A percentile compares a stretch with the other conserved stretches of the same genome.
Conservation (phyloP, 1,140 invertebrate genomes). For the Drosophila willistoni region DNA sequence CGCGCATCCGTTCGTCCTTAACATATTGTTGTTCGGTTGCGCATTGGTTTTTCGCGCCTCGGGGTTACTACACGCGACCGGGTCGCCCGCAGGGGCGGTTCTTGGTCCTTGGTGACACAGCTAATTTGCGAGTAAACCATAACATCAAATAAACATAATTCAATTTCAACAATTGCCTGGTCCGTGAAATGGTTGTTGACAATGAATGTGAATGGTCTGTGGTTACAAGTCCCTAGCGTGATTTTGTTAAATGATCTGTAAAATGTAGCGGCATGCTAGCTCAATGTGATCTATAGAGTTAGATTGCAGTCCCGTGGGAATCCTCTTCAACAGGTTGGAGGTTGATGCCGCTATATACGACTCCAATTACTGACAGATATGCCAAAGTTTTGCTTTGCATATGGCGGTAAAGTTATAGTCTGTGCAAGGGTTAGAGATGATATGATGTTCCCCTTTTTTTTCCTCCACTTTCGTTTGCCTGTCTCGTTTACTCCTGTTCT, state of each 20-base stretch:
- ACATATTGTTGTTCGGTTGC: conserved; percentile 72
- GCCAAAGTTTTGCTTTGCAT: conserved; percentile 15
- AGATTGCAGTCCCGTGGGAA: conserved; percentile 62
- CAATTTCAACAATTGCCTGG: conserved; percentile 79
- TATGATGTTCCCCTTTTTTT: background rate
- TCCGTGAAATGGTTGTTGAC: conserved; percentile 47
- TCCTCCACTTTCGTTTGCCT: background rate
- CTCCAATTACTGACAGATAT: conserved; percentile 66
- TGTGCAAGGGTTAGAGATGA: background rate
- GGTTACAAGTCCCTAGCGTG: conserved; percentile 51
- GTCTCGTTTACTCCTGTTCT: background rate
- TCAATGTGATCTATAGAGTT: conserved; percentile 52
- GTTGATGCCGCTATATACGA: conserved; percentile 39
- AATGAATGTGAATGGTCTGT: conserved; percentile 32
- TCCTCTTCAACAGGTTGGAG: conserved; percentile 60
- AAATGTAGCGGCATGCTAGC: conserved; percentile 51
- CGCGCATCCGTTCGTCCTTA: conserved; percentile 65
- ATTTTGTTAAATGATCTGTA: conserved; percentile 63
- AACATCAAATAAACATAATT: conserved; percentile 83
- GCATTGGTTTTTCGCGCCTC: conserved; percentile 80
- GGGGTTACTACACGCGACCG: conserved; percentile 65
- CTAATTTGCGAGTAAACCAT: conserved; percentile 81
- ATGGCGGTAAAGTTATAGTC: conserved; percentile 34
- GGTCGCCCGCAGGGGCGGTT: conserved; percentile 38
- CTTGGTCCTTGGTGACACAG: conserved; percentile 59